Evolutionary conservation across 2,888 invertebrate species (phyloP), one percentile per base, ranked within the genome.

Genomic region (Tinea trinotella): DNA sequence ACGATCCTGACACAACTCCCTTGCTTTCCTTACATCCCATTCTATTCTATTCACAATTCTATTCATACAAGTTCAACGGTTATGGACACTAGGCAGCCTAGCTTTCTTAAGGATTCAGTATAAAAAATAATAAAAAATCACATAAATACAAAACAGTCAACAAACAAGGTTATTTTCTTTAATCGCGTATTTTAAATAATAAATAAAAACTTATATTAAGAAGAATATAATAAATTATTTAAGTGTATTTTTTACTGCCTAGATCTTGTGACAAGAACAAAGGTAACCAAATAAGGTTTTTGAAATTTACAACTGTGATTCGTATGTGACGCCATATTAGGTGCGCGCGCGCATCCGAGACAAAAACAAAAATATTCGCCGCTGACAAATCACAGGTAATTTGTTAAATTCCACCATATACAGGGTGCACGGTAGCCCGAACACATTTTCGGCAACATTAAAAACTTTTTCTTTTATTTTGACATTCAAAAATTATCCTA

Each of bases 361-460:
- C 69, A 76, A 76, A 74, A 77, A 77, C 68, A 61, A 62, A 69
- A 71, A 73, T 68, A 76, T 74, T 64, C 72, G 68, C 66, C 68
- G 62, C 76, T 80, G 84, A 85, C 84, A 84, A 84, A 84, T 84
- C 76, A 74, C 79, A 66, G 68, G 69, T 76, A 76, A 82, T 84
- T 81, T 82, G 79, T 80, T 77, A 74, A 57, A 56, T 62, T 61
- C 19, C 50, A 50, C 50, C 24, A n/a, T 20, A 24, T 15, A 24
- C 50, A 50, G 50, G 50, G 50, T 24, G 40, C 17, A 46, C 46
- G 46, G 46, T 46, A 46, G 46, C 46, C n/a, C 19, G 7, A 19
- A 18, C 15, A 10, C 3, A 7, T 46, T 17, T 46, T 36, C 10
- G n/a, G n/a, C n/a, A 10, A 19, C 19, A 46, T n/a, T n/a, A 46